Base-by-base conservation (phyloP, 2,888 invertebrate species). In the Drosophila rellima region DNA sequence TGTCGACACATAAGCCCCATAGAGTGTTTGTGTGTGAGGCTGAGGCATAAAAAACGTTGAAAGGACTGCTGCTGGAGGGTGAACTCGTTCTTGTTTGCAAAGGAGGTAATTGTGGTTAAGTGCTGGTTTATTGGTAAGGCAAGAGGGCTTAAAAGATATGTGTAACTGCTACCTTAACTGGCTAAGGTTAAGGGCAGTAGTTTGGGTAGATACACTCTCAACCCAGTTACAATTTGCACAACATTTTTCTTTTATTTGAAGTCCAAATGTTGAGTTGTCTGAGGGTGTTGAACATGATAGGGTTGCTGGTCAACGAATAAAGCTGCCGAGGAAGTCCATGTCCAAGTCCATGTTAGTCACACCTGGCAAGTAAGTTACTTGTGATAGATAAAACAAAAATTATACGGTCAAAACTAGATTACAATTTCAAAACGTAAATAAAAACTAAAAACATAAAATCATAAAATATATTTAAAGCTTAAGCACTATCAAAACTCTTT, bases 91-190 rank as follows among this genome's bases (percentile, higher is more conserved):
- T 86, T 82, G 76, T 88, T 85, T 82, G 78, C 80, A 78, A 75
- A 88, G 78, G 76, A 74, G 81, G 88, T 88, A 90, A 90, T 90
- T 91, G 88, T 87, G 83, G 85, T 87, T 90, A 90, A 90, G 82
- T 91, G 90, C 80, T 79, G 85, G 85, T 84, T 87, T 89, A 89
- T 87, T 88, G 90, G 86, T 77, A 87, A 77, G 86, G 88, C 79
- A 85, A 79, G 78, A 89, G 74, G 82, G 78, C 80, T 88, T 82
- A 77, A 82, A 82, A 88, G 77, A 83, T 87, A 76, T 82, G 78
- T 81, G 70, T 67, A 72, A 54, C 72, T 37, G 56, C 70, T 20
- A 59, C 47, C 65, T 68, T 52, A 65, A 55, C 79, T 54, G 60
- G 48, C 72, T 72, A 79, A 82, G 80, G 83, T 86, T 70, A 74